A percentile compares a stretch with the other conserved stretches of the same genome.
Evolutionary conservation across 1,140 invertebrate genomes (phyloP).

Genomic region (Listronotus bonariensis): DNA sequence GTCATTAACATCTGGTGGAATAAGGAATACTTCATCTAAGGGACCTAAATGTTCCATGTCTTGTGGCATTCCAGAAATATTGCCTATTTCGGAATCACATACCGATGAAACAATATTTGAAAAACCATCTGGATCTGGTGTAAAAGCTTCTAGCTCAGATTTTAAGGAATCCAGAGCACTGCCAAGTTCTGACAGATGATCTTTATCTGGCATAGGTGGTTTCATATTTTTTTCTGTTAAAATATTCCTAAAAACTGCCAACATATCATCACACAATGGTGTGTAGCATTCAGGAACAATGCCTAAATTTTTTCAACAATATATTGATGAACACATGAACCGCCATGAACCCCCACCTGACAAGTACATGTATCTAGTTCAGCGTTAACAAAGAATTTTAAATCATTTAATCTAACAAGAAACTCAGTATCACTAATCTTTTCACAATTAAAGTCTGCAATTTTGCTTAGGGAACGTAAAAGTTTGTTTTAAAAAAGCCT

Average conservation of each 20-base stretch:
- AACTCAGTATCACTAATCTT: constrained; percentile 20
- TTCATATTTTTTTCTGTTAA: constrained; percentile 4
- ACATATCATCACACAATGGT: constrained; percentile 8
- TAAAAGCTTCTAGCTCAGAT: background rate
- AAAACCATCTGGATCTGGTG: too few species aligned
- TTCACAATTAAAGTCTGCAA: constrained; percentile 5
- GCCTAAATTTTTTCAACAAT: constrained; percentile 21
- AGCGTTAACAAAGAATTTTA: constrained; percentile 17
- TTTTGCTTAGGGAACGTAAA: constrained; percentile 16
- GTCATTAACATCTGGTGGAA: background rate
- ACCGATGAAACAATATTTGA: too few species aligned
- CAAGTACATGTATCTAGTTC: constrained; percentile 29
- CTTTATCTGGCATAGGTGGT: background rate
- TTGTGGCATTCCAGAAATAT: background rate
- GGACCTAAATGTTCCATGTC: constrained; percentile 10
- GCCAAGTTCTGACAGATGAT: background rate
- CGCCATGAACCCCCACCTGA: constrained; percentile 14
- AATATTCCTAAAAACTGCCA: constrained; percentile 9
- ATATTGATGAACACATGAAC: constrained; percentile 22
- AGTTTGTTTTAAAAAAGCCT: constrained; percentile 25
- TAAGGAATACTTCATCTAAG: constrained; percentile 2
- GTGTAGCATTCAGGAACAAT: constrained; percentile 22
- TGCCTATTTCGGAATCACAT: background rate
- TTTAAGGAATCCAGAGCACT: background rate
- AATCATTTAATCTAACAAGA: constrained; percentile 5